Base-by-base conservation (phyloP, 2,888 invertebrate genomes). In the Tanytarsus gracilentus region DNA sequence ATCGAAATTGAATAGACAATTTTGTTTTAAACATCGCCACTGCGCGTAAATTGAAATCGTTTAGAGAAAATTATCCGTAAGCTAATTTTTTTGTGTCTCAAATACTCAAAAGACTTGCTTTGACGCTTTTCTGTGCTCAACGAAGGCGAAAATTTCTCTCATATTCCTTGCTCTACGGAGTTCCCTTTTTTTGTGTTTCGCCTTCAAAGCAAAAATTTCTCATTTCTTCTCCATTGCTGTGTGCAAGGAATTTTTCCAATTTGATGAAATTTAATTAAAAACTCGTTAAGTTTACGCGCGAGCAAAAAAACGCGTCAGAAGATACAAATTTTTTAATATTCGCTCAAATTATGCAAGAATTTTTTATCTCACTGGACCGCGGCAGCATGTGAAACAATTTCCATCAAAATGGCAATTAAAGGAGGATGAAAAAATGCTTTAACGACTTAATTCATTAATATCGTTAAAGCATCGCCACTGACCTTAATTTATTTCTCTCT, bases 201-300 rank as follows among this genome's bases (percentile, higher is more conserved):
- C 23, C 29, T 44, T 58, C 58, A 58, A 58, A 58, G 58, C 2
- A 40, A 29, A 27, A 18, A 27, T 27, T 58, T 58, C 14, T 8
- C 9, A n/a, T 33, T 55, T 11, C n/a, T 4, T 33, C 6, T 33
- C 33, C 11, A 14, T 8, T 14, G 33, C 33, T 14, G 14, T 33
- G 11, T 44, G 18, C 27, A 39, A 36, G 48, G 48, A 58, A 58
- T 58, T 48, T 58, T 48, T 56, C 55, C 55, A 56, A 16, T 56
- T 56, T 56, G 18, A 40, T 23, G 55, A 44, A 44, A 44, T 40
- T 56, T 56, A 56, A 56, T 56, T 56, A 56, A 56, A 56, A 56
- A 56, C 25, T 56, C 55, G 26, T 56, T 21, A 40, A 56, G 26
- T 56, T 51, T 51, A 23, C 23, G 21, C 23, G 29, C 27, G 9